Evolutionary conservation across 2,888 invertebrate species (phyloP).

Genomic region (Choristoneura rosaceana): DNA sequence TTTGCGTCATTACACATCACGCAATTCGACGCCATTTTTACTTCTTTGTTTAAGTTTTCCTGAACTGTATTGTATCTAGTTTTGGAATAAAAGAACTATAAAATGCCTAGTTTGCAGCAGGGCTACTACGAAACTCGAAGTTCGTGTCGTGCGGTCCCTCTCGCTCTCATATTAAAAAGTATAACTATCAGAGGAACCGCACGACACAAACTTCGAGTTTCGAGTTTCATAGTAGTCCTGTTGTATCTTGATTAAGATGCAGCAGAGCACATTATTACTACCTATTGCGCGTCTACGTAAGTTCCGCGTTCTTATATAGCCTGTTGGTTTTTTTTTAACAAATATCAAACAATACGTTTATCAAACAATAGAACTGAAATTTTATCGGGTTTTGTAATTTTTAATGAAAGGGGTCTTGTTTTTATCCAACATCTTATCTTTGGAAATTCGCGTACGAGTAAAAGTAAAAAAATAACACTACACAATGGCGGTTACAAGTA

Average conservation of each 20-base stretch:
- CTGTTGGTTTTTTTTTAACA: not conserved
- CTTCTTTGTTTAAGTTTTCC: conserved; percentile 13
- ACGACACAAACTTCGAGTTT: too few species aligned
- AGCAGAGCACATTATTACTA: not conserved
- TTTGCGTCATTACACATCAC: conserved; percentile 3
- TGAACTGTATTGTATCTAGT: conserved; percentile 6
- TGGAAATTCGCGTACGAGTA: not conserved
- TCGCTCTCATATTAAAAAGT: too few species aligned
- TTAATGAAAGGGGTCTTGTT: not conserved
- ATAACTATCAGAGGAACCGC: too few species aligned
- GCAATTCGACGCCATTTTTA: conserved; percentile 8
- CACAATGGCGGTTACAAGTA: too few species aligned
- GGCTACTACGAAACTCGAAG: too few species aligned
- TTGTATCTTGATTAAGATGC: conserved; percentile 24
- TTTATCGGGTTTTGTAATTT: not conserved
- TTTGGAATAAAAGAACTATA: not conserved
- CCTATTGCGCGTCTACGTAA: conserved; percentile 1
- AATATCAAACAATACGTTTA: not conserved
- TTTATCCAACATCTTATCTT: too few species aligned
- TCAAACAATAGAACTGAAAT: too few species aligned
- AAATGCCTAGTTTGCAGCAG: conserved; percentile 22
- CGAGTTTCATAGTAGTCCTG: too few species aligned
- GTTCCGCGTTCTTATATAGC: not conserved
- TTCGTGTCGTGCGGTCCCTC: too few species aligned
- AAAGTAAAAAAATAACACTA: too few species aligned